Base-by-base conservation (phyloP, 2,797 vertebrate genomes). In the Paramormyrops hopkinsi region DNA sequence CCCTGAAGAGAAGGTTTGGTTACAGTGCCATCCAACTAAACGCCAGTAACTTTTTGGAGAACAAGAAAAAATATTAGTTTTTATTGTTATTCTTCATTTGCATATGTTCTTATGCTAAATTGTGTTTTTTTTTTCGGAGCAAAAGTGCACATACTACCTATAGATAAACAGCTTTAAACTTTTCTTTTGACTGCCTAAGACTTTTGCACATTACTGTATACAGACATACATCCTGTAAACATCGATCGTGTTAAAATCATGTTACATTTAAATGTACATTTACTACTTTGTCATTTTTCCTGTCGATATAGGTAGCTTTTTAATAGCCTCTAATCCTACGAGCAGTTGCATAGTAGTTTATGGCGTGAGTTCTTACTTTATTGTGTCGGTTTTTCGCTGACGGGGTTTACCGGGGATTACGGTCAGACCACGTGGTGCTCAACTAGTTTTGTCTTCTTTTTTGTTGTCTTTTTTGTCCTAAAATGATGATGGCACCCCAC, bases 331-430 rank as follows among this genome's bases (percentile, higher is more conserved):
- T n/a, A 79, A 4, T 73, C 29, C 33, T 46, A 44, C 46, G 19
- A 79, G 73, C 73, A 41, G 19, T 12, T n/a, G 17, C 73, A 44
- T 79, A 44, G 37, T 95, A 94, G 91, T 87, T 83, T 86, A 87
- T 93, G 91, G 90, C 86, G 51, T 69, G 9, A 83, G 69, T 91
- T 84, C 85, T 88, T 33, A 89, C 88, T 89, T 73, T 90, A 89
- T 92, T 92, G 91, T 93, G 88, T 89, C 88, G 90, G 89, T 92
- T 92, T 96, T 96, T 90, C 91, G 96, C 97, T 97, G 97, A 97
- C 96, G 88, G 62, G 86, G 94, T 94, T 92, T 92, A 92, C 90
- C 90, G 82, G 94, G 96, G 96, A 96, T 97, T 96, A 96, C 90
- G 92, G 65, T 90, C 90, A 92, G 92, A 94, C 91, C 94, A 93